Conservation (phyloP, 2,797 vertebrate species). For the Malurus splendens region DNA sequence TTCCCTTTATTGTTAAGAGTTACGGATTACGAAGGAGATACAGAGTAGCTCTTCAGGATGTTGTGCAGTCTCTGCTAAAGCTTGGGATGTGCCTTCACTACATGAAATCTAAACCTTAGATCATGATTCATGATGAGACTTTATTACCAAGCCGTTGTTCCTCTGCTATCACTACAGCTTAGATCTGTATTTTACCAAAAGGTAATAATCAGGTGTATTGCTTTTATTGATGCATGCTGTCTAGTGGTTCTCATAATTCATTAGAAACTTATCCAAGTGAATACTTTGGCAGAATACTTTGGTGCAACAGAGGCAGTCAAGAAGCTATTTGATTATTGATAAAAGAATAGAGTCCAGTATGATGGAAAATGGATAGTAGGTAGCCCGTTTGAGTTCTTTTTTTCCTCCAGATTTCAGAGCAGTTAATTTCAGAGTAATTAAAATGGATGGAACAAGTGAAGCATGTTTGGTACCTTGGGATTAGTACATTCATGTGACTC, state of each 20-base stretch:
- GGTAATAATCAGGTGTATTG: neutral
- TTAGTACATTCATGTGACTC: neutral
- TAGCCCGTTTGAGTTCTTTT: too few relatives aligned
- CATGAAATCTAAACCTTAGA: neutral
- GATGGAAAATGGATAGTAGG: neutral
- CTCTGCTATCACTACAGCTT: neutral
- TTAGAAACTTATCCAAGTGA: neutral
- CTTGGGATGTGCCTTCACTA: neutral
- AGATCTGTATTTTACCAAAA: neutral
- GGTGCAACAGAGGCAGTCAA: neutral
- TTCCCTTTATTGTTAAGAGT: neutral
- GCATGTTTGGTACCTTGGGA: neutral
- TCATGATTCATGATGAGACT: neutral
- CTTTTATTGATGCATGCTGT: neutral
- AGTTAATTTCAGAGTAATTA: neutral
- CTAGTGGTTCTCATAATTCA: neutral
- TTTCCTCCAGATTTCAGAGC: neutral
- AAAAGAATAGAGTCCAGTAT: neutral
- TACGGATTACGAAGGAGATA: neutral
- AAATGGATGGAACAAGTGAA: neutral
- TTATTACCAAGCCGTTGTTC: neutral
- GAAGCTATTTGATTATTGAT: neutral
- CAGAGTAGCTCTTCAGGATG: neutral
- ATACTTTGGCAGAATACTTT: neutral
- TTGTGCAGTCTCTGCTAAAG: neutral